Evolutionary conservation across 2,888 invertebrate genomes (phyloP).

Genomic region (Eubasilissa splendida): DNA sequence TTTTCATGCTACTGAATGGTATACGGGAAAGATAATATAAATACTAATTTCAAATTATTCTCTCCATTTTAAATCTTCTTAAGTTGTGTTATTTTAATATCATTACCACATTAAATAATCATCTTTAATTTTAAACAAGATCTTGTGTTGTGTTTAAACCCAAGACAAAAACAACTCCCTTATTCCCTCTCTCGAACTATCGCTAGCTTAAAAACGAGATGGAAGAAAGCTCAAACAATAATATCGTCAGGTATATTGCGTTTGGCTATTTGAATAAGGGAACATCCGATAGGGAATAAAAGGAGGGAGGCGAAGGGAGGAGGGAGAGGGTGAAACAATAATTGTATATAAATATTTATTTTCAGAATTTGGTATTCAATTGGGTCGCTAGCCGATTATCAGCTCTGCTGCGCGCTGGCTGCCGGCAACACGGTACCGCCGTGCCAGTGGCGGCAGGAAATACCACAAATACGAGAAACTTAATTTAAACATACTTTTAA

Average conservation of each 20-base stretch:
- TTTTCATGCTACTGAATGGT: too few relatives aligned
- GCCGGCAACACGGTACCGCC: conserved; percentile 1
- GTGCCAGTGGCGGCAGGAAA: conserved; percentile 16
- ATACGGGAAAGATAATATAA: too few relatives aligned
- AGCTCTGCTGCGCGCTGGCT: conserved; percentile 43
- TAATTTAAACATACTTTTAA: not conserved
- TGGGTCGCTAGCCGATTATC: conserved; percentile 57
- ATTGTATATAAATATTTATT: conserved; percentile 58
- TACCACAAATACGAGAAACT: too few relatives aligned
- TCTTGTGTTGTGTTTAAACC: too few relatives aligned
- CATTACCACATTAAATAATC: too few relatives aligned
- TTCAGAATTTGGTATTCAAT: conserved; percentile 57
- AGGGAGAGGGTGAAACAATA: conserved; percentile 46
- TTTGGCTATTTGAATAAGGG: conserved; percentile 31
- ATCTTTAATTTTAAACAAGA: too few relatives aligned
- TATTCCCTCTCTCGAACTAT: too few relatives aligned
- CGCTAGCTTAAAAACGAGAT: too few relatives aligned
- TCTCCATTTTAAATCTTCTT: too few relatives aligned
- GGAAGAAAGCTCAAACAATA: not conserved
- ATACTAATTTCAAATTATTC: too few relatives aligned
- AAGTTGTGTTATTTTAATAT: too few relatives aligned
- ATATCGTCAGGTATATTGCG: conserved; percentile 5
- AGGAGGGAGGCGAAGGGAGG: conserved; percentile 7
- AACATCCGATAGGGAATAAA: conserved; percentile 27
- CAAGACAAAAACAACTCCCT: too few relatives aligned